Percentiles rank a stretch among this genome's conserved stretches.
Evolutionary conservation across 1,140 invertebrate genomes (phyloP).

Genomic region (Papilio aristodemus): DNA sequence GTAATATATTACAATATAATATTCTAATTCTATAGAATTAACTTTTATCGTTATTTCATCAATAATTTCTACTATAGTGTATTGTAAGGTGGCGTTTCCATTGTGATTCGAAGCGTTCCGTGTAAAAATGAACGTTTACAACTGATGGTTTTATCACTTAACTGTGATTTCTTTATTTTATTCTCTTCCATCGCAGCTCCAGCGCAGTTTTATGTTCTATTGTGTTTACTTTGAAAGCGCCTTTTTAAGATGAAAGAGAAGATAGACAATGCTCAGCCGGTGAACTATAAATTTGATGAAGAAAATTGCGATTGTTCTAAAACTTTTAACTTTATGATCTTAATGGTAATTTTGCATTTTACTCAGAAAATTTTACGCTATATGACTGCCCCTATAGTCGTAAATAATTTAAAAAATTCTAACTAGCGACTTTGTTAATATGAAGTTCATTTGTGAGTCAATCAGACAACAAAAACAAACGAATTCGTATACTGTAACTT

Average conservation of each 20-base stretch:
- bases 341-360: neutral
- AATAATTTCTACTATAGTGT: neutral
- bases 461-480: no score
- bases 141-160: conserved; percentile 22
- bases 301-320: neutral
- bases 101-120: neutral
- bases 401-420: neutral
- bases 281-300: neutral
- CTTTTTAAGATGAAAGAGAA: conserved; percentile 8
- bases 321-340: neutral
- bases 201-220: conserved; percentile 19
- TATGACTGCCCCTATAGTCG: neutral
- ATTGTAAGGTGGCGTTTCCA: neutral
- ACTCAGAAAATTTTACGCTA: neutral
- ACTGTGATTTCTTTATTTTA: conserved; percentile 20
- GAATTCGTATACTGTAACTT: no score
- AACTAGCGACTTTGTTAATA: neutral
- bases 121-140: conserved; percentile 18
- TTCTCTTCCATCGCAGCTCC: conserved; percentile 2
- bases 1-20: no score
- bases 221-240: conserved; percentile 4
- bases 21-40: no score
- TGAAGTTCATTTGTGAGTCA: neutral
- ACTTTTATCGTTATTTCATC: neutral
- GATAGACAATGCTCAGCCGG: neutral